A percentile compares a stretch with the other conserved stretches of the same genome.
These are phyloP conservation scores for Pygmarrhopalites habei DNA, from an alignment of 1,140 invertebrate genomes.

Conservation along the genomic window DNA sequence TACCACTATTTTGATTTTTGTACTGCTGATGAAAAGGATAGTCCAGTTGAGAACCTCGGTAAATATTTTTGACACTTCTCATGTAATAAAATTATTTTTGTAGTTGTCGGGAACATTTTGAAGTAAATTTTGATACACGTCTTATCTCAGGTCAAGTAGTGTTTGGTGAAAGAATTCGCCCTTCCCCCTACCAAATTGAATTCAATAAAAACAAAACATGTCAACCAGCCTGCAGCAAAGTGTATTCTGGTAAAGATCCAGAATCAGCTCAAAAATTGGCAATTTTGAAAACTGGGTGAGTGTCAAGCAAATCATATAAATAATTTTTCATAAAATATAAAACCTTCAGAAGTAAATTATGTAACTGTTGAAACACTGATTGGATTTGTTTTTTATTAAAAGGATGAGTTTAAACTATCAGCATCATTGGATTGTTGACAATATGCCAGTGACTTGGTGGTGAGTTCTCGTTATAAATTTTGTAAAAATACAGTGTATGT, in stretches of 20 bases:
- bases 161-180: constrained; percentile 92
- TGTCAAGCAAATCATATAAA: too few species aligned
- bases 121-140: too few species aligned
- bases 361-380: too few species aligned
- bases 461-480: too few species aligned
- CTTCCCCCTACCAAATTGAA: constrained; percentile 69
- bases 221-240: constrained; percentile 60
- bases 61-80: too few species aligned
- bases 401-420: constrained; percentile 95
- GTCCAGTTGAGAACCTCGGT: constrained; percentile 94
- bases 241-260: constrained; percentile 56
- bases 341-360: too few species aligned
- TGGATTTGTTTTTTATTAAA: too few species aligned
- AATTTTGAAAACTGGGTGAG: constrained; percentile 79
- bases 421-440: constrained; percentile 92
- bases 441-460: too few species aligned
- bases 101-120: too few species aligned
- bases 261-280: constrained; percentile 64
- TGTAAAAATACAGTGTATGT: too few species aligned
- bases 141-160: constrained; percentile 99
- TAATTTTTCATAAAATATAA: too few species aligned
- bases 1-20: constrained; percentile 98
- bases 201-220: constrained; percentile 67
- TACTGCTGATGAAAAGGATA: constrained; percentile 49
- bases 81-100: too few species aligned